phyloP scores from a whole-genome alignment of 2,113 vertebrate species.

The Microcebus griseorufus region DNA sequence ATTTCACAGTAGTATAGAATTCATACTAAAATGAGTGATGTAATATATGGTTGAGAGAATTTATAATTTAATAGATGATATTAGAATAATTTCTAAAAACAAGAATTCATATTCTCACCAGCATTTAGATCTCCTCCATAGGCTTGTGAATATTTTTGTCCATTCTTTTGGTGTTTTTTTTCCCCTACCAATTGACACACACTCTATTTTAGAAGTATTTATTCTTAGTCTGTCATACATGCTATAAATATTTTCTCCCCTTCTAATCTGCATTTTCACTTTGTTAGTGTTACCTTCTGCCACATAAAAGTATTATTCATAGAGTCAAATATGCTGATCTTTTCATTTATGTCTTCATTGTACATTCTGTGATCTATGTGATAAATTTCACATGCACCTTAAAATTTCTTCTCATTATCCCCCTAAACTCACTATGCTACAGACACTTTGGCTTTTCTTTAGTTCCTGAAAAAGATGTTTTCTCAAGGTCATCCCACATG shows the following conservation, averaged over 20 bases:
- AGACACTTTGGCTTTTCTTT: neutral
- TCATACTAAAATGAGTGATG: neutral
- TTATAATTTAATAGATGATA: neutral
- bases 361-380: rapidly evolving
- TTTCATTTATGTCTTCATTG: neutral
- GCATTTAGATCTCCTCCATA: neutral
- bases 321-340: neutral
- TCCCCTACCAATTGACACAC: neutral
- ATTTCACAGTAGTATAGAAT: neutral
- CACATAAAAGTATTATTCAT: neutral
- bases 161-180: neutral
- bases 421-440: neutral
- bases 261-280: neutral
- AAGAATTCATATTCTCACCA: neutral
- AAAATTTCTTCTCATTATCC: neutral
- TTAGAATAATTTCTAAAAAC: neutral
- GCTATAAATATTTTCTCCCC: neutral
- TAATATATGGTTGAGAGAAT: neutral
- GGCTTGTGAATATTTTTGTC: neutral
- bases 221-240: neutral
- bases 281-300: neutral
- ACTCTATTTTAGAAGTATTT: neutral
- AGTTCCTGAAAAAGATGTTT: neutral
- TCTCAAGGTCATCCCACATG: neutral
- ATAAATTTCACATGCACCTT: neutral